A percentile compares a stretch with the other conserved stretches of the same genome.
phyloP scores from a whole-genome alignment of 2,797 vertebrate species.

The Xenentodon cancila region DNA sequence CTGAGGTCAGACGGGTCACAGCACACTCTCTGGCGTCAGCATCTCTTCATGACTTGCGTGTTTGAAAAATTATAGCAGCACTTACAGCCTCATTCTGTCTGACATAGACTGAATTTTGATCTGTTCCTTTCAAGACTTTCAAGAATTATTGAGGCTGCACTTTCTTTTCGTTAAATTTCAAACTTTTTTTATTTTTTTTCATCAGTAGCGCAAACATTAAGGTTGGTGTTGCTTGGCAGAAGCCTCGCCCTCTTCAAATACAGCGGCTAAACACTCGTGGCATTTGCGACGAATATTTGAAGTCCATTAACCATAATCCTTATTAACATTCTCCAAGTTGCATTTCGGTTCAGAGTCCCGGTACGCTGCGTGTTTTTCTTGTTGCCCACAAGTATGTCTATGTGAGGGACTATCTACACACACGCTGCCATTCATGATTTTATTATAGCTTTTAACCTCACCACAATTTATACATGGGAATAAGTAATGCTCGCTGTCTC shows the following conservation, averaged over 20 bases:
- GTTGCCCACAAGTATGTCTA: slow-evolving; percentile 88
- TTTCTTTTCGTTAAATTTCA: slow-evolving; percentile 42
- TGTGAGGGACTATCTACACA: slow-evolving; percentile 81
- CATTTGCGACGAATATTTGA: slow-evolving; percentile 58
- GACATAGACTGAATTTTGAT: slow-evolving; percentile 62
- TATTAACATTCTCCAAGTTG: slow-evolving; percentile 91
- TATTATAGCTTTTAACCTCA: slow-evolving; percentile 84
- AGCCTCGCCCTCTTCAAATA: slow-evolving; percentile 62
- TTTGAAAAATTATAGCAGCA: slow-evolving; percentile 62
- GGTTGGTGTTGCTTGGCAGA: slow-evolving; percentile 70
- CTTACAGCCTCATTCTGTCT: slow-evolving; percentile 51
- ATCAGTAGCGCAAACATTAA: slow-evolving; percentile 48
- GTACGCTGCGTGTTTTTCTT: slow-evolving; percentile 89
- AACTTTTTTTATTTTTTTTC: slow-evolving; percentile 10
- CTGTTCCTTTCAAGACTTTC: slow-evolving; percentile 42
- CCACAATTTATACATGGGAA: slow-evolving; percentile 77
- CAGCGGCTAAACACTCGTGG: slow-evolving; percentile 61
- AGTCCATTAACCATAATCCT: slow-evolving; percentile 88
- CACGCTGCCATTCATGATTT: slow-evolving; percentile 87
- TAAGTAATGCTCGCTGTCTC: slow-evolving; percentile 68
- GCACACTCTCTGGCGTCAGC: slow-evolving; percentile 65
- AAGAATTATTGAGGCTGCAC: slow-evolving; percentile 37
- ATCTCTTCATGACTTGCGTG: slow-evolving; percentile 67
- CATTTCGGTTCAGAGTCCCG: slow-evolving; percentile 88
- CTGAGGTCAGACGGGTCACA: slow-evolving; percentile 68